Evolutionary conservation across 2,797 vertebrate species (phyloP).

Genomic region (Enteromius treurensis): DNA sequence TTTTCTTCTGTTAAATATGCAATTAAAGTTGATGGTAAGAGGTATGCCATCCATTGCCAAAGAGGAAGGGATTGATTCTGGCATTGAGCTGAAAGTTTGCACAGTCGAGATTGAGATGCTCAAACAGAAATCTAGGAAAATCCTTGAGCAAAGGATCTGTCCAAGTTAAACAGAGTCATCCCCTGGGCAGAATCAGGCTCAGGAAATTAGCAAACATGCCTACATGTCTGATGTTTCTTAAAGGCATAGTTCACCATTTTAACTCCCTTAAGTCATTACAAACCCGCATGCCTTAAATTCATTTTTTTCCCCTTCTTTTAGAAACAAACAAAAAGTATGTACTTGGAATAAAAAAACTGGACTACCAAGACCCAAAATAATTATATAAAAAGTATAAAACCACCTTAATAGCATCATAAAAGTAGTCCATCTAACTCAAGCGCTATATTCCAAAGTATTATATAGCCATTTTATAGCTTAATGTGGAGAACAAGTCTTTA

Average conservation of each 20-base stretch:
- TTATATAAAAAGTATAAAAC: not conserved
- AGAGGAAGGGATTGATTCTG: slow-evolving; percentile 57
- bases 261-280: not conserved
- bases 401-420: not conserved
- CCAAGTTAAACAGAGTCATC: slow-evolving; percentile 26
- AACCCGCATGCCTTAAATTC: not conserved
- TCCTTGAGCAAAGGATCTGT: slow-evolving; percentile 12
- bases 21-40: slow-evolving; percentile 2
- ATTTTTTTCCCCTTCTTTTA: not conserved
- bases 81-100: slow-evolving; percentile 28
- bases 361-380: not conserved
- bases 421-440: not conserved
- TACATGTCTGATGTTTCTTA: slow-evolving; percentile 12
- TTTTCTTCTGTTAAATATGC: not conserved
- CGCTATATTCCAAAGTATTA: not conserved
- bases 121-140: slow-evolving; percentile 39
- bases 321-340: not conserved
- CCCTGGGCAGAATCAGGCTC: slow-evolving; percentile 24
- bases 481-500: not conserved
- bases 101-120: slow-evolving; percentile 37
- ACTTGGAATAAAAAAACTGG: not conserved
- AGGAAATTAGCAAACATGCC: slow-evolving; percentile 29
- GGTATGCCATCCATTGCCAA: slow-evolving; percentile 35
- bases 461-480: not conserved
- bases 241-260: slow-evolving; percentile 8